Percentiles rank a stretch among this genome's conserved stretches.
Conservation (phyloP, 2,888 invertebrate species). For the Syrphus vitripennis region DNA sequence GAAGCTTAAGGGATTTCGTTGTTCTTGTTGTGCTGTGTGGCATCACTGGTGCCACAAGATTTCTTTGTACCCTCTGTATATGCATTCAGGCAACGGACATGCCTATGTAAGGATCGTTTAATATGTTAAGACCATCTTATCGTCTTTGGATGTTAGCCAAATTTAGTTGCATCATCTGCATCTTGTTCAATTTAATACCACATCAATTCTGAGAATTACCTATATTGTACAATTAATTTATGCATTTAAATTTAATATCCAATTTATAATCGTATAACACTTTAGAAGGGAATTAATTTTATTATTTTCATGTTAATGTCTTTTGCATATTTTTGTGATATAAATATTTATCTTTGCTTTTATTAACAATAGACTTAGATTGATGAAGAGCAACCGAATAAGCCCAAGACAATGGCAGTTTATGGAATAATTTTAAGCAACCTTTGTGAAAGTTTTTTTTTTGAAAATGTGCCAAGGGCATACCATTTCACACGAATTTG, state of each 20-base stretch:
- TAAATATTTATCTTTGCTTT: not conserved
- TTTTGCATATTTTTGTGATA: not conserved
- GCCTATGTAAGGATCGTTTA: constrained; percentile 13
- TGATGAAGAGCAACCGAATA: too few species aligned
- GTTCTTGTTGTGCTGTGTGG: constrained; percentile 22
- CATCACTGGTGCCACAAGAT: not conserved
- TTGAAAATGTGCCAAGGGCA: too few species aligned
- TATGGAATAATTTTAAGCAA: too few species aligned
- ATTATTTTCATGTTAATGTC: not conserved
- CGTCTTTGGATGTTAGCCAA: constrained; percentile 33
- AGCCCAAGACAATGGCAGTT: too few species aligned
- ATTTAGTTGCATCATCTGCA: constrained; percentile 50
- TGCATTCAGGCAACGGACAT: not conserved
- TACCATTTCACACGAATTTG: too few species aligned
- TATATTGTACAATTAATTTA: constrained; percentile 56
- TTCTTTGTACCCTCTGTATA: not conserved
- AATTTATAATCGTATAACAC: not conserved
- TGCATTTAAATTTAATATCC: constrained; percentile 54
- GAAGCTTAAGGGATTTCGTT: constrained; percentile 21
- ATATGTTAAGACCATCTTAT: constrained; percentile 27
- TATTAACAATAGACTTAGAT: too few species aligned
- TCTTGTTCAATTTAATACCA: constrained; percentile 15
- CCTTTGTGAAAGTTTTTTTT: too few species aligned
- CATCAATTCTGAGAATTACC: constrained; percentile 36
- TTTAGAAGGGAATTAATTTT: not conserved